Percentiles rank a stretch among this genome's conserved stretches.
These are phyloP conservation scores for Malacosoma neustria DNA, from an alignment of 2,888 invertebrate species.

Conservation along the genomic window DNA sequence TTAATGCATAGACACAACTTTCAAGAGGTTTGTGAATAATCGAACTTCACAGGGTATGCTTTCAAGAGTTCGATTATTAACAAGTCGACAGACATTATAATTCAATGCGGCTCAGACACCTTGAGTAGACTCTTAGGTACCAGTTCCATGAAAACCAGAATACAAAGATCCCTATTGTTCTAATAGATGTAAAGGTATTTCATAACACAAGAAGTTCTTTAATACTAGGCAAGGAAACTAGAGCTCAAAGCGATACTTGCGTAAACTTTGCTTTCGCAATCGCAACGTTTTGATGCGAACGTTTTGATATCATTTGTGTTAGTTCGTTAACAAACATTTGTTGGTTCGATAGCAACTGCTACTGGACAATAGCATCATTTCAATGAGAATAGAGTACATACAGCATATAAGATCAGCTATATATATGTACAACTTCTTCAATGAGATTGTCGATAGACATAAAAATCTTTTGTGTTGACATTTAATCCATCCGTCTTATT, in stretches of 20 bases:
- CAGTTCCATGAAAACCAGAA: slow-evolving; percentile 40
- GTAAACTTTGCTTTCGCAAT: slow-evolving; percentile 45
- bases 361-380: no score
- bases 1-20: no score
- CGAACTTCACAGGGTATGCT: no score
- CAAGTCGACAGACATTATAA: slow-evolving; percentile 33
- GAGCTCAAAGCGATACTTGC: slow-evolving; percentile 39
- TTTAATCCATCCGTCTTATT: no score
- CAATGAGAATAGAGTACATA: no score
- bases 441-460: no score
- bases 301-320: slow-evolving; percentile 52
- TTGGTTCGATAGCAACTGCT: slow-evolving; percentile 5
- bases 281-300: slow-evolving; percentile 42
- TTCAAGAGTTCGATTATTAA: slow-evolving; percentile 17
- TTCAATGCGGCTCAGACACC: slow-evolving; percentile 47
- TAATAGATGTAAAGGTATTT: slow-evolving; percentile 18
- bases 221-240: slow-evolving; percentile 30
- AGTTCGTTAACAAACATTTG: slow-evolving; percentile 23
- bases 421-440: no score
- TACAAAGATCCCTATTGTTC: slow-evolving; percentile 29
- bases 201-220: slow-evolving; percentile 24
- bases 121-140: slow-evolving; percentile 40
- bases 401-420: no score
- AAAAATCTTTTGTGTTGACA: no score
- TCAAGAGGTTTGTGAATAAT: no score